phyloP scores from a whole-genome alignment of 2,113 vertebrate genomes.

The Eolophus roseicapilla region DNA sequence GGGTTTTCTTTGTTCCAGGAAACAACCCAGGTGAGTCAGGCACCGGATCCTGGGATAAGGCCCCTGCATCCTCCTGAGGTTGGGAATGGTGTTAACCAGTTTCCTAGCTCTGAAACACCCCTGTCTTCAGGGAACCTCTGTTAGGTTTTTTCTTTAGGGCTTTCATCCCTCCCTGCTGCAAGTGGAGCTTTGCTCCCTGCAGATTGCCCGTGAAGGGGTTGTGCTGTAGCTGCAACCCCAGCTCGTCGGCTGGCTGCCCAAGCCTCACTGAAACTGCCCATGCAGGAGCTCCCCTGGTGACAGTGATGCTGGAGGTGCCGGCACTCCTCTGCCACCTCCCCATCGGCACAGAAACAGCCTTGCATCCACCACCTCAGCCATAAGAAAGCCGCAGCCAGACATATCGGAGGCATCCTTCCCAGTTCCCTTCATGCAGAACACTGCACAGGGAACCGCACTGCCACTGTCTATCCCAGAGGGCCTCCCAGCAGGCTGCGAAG shows the following conservation, averaged over 20 bases:
- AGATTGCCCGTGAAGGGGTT: not conserved
- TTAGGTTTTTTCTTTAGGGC: not conserved
- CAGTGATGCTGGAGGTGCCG: not conserved
- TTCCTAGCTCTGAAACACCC: not conserved
- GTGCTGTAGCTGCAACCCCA: not conserved
- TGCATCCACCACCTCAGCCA: rapidly evolving
- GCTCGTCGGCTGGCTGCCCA: not conserved
- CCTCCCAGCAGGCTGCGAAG: not conserved
- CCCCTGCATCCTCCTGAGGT: rapidly evolving
- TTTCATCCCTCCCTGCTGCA: not conserved
- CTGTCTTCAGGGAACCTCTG: not conserved
- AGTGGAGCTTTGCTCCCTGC: not conserved
- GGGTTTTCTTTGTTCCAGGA: not conserved
- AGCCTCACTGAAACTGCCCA: not conserved
- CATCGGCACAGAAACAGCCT: not conserved
- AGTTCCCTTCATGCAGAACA: not conserved
- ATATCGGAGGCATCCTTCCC: not conserved
- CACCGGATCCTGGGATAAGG: not conserved
- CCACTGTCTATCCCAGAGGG: not conserved
- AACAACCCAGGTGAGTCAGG: not conserved
- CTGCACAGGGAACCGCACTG: not conserved
- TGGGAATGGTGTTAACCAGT: not conserved
- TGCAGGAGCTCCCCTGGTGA: not conserved
- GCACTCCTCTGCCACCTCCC: not conserved
- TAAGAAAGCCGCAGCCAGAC: not conserved